Percentiles rank a stretch among this genome's conserved stretches.
phyloP scores from a whole-genome alignment of 2,888 invertebrate species.

The Linhomoeus sp. region DNA sequence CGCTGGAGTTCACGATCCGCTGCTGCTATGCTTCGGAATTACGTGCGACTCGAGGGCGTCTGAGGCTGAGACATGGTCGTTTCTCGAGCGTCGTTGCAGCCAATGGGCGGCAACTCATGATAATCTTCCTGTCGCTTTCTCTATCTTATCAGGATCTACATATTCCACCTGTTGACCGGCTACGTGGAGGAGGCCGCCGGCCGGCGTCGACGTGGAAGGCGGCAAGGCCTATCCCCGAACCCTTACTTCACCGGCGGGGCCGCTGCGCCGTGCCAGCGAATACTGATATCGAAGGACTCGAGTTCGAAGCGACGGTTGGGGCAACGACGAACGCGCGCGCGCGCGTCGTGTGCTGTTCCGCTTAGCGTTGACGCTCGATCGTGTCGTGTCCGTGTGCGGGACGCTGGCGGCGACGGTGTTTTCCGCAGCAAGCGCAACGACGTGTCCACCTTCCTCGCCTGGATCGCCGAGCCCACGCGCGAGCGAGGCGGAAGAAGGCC shows the following conservation, averaged over 20 bases:
- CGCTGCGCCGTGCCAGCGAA: constrained; percentile 79
- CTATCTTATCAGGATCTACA: constrained; percentile 49
- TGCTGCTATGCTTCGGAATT: too few species aligned
- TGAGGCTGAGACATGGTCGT: too few species aligned
- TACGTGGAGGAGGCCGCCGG: constrained; percentile 75
- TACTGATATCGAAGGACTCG: constrained; percentile 59
- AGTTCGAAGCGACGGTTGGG: constrained; percentile 35
- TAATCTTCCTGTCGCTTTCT: not conserved
- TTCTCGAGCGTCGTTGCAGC: not conserved
- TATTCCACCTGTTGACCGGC: constrained; percentile 82
- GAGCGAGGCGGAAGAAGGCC: constrained; percentile 23
- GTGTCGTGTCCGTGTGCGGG: constrained; percentile 42
- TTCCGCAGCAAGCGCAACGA: constrained; percentile 96
- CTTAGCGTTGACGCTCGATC: too few species aligned
- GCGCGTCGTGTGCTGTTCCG: not conserved
- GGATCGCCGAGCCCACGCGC: constrained; percentile 59
- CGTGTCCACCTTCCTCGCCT: constrained; percentile 71
- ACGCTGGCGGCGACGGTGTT: constrained; percentile 75
- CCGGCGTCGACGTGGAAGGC: constrained; percentile 62
- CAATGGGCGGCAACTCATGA: too few species aligned
- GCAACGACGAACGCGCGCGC: too few species aligned
- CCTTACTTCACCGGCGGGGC: constrained; percentile 95
- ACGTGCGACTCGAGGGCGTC: too few species aligned
- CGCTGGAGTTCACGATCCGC: too few species aligned
- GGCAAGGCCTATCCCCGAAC: constrained; percentile 90